Conservation (phyloP, 2,113 vertebrate species). For the Miniopterus natalensis region DNA sequence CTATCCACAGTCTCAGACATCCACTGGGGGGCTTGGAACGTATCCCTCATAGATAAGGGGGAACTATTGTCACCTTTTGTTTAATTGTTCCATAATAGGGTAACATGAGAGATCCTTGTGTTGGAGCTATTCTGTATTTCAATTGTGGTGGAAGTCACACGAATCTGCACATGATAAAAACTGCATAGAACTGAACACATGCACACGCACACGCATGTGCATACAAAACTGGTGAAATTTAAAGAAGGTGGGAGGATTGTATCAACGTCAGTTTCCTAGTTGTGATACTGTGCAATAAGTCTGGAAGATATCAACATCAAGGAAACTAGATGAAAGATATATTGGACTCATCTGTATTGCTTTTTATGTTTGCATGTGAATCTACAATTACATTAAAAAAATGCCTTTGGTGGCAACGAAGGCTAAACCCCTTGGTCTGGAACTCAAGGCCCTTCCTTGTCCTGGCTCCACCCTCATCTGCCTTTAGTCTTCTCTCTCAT, state of each 20-base stretch:
- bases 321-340: background rate
- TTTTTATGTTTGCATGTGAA: background rate
- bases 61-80: background rate
- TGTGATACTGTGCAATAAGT: background rate
- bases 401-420: background rate
- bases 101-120: background rate
- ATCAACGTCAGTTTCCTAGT: background rate
- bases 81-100: background rate
- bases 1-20: background rate
- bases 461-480: background rate
- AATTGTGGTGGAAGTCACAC: background rate
- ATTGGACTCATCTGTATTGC: background rate
- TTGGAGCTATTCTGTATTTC: background rate
- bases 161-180: background rate
- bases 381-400: background rate
- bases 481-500: background rate
- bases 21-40: background rate
- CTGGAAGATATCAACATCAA: background rate
- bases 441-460: background rate
- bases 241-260: background rate
- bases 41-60: background rate
- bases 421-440: background rate
- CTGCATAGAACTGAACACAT: background rate
- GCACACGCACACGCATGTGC: accelerated
- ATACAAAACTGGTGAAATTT: background rate